Conservation (phyloP, 2,113 vertebrate genomes). For the Eclectus roratus region DNA sequence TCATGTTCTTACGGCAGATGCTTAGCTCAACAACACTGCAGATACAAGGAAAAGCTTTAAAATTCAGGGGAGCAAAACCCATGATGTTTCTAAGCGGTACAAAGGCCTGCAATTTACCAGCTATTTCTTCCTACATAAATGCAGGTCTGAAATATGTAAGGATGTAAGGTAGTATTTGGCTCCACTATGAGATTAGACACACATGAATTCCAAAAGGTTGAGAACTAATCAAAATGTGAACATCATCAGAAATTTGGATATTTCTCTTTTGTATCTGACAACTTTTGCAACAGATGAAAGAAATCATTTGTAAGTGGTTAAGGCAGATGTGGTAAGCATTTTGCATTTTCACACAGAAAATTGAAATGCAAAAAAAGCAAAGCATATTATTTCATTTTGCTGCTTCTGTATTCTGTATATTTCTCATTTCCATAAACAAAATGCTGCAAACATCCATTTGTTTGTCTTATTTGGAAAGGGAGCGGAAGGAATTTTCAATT, state of each 20-base stretch:
- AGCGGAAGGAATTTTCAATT: not conserved
- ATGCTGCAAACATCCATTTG: not conserved
- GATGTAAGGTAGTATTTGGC: not conserved
- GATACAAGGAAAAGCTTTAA: not conserved
- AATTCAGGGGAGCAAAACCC: not conserved
- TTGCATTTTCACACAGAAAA: not conserved
- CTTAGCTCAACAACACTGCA: not conserved
- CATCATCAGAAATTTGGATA: not conserved
- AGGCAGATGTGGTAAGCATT: not conserved
- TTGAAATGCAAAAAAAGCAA: not conserved
- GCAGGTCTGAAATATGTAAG: not conserved
- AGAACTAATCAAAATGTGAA: not conserved
- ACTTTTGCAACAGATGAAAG: not conserved
- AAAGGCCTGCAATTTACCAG: not conserved
- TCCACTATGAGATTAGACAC: not conserved
- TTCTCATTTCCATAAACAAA: not conserved
- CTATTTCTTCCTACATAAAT: not conserved
- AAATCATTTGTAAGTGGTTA: not conserved
- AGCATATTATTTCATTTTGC: not conserved
- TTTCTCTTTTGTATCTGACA: not conserved
- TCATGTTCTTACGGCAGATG: accelerated
- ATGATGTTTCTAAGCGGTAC: not conserved
- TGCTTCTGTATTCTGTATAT: not conserved
- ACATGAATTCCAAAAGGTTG: not conserved
- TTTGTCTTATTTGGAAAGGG: not conserved